Percentiles rank a stretch among this genome's conserved stretches.
Conservation (phyloP, 2,888 invertebrate species). For the Stenodera caucasica region DNA sequence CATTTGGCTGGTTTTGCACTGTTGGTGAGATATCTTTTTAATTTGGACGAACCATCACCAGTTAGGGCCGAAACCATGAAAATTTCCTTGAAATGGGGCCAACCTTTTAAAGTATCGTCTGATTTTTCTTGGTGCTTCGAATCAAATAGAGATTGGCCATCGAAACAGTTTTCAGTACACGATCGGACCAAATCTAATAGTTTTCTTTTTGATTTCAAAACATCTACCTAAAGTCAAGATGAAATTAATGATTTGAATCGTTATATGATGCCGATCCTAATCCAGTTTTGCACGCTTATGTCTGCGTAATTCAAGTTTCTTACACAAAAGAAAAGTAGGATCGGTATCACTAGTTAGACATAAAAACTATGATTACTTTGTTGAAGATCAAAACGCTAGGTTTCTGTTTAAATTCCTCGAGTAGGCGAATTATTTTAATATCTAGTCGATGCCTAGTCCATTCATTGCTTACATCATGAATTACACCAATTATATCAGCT, state of each 20-base stretch:
- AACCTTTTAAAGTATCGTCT: constrained; percentile 53
- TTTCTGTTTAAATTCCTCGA: constrained; percentile 63
- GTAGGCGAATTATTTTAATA: constrained; percentile 67
- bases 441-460: constrained; percentile 71
- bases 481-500: constrained; percentile 81
- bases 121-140: constrained; percentile 9
- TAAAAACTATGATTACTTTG: constrained; percentile 64
- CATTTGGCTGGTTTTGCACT: constrained; percentile 68
- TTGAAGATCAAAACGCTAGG: constrained; percentile 83
- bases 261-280: too few species aligned
- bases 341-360: neutral
- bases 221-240: constrained; percentile 63
- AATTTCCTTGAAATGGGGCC: constrained; percentile 82
- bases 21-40: constrained; percentile 64
- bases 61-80: constrained; percentile 90
- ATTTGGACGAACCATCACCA: constrained; percentile 57
- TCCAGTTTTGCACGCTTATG: too few species aligned
- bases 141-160: constrained; percentile 39
- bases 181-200: constrained; percentile 72
- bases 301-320: too few species aligned
- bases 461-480: constrained; percentile 80
- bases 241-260: neutral
- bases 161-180: constrained; percentile 63
- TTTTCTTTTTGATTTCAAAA: constrained; percentile 69
- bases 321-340: constrained; percentile 1